Conservation (phyloP, 2,888 invertebrate genomes). For the Drosophila tripunctata region DNA sequence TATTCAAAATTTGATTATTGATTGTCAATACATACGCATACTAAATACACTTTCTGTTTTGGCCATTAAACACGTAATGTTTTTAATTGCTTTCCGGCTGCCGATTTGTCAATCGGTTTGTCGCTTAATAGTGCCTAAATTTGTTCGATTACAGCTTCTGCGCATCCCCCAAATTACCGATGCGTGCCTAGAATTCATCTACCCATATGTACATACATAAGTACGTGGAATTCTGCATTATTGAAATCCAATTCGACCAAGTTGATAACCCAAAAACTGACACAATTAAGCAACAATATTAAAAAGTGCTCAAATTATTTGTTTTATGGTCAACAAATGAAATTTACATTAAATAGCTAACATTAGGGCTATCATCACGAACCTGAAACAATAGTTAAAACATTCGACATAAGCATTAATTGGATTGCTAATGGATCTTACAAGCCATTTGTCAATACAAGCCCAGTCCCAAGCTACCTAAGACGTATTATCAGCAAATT, state of each 20-base stretch:
- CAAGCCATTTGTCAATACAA: neutral
- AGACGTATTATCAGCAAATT: neutral
- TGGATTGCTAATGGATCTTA: neutral
- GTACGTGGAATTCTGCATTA: no score
- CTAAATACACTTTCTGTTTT: slow-evolving; percentile 3
- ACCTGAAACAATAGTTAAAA: slow-evolving; percentile 4
- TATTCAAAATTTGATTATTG: slow-evolving; percentile 40
- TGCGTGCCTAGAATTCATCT: slow-evolving; percentile 52
- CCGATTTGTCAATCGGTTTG: slow-evolving; percentile 38
- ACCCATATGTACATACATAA: no score
- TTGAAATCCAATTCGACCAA: no score
- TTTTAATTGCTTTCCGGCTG: slow-evolving; percentile 57
- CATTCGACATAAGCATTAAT: neutral
- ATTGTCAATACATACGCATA: slow-evolving; percentile 40
- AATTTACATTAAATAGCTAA: slow-evolving; percentile 30
- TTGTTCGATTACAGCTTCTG: slow-evolving; percentile 65
- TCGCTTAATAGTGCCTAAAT: slow-evolving; percentile 70
- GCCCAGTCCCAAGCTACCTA: no score
- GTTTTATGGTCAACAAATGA: slow-evolving; percentile 7
- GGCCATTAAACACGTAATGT: slow-evolving; percentile 57
- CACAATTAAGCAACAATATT: no score
- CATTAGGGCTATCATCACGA: slow-evolving; percentile 24
- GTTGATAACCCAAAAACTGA: no score
- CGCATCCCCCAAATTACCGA: slow-evolving; percentile 58
- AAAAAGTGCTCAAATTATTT: slow-evolving; percentile 17